phyloP scores from a whole-genome alignment of 2,797 vertebrate species.

The Scyliorhinus canicula region DNA sequence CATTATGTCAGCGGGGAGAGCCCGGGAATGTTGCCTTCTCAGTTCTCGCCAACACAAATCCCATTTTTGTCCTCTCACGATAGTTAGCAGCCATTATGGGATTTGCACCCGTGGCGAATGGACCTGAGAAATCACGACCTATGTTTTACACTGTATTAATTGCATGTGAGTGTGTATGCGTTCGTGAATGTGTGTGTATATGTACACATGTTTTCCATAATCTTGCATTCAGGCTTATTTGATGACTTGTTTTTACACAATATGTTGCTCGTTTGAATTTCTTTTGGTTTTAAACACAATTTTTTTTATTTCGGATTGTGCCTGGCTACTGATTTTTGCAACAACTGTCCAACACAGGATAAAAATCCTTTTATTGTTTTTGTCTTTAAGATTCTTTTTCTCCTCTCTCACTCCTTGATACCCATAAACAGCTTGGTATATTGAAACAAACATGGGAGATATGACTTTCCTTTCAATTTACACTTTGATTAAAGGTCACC shows the following conservation, averaged over 20 bases:
- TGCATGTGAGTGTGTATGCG: not conserved
- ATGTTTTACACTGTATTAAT: not conserved
- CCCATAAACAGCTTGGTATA: not conserved
- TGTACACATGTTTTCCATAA: too few species aligned
- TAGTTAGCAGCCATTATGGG: too few species aligned
- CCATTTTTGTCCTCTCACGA: too few species aligned
- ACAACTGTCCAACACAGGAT: not conserved
- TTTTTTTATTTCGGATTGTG: not conserved
- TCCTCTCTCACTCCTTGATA: not conserved
- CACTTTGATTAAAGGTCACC: not conserved
- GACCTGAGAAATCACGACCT: too few species aligned
- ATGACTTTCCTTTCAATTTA: not conserved
- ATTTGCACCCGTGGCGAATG: too few species aligned
- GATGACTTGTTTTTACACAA: not conserved
- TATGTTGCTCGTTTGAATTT: not conserved
- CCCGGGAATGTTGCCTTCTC: too few species aligned
- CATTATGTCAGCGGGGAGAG: too few species aligned
- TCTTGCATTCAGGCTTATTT: not conserved
- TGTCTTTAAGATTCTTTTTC: not conserved
- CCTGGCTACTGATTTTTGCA: not conserved
- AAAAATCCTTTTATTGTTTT: not conserved
- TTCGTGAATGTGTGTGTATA: too few species aligned
- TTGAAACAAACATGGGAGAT: not conserved
- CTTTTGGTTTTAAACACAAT: not conserved
- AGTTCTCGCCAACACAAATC: too few species aligned